These are phyloP conservation scores for Malachius bipustulatus DNA, from an alignment of 2,888 invertebrate genomes.

Conservation along the genomic window DNA sequence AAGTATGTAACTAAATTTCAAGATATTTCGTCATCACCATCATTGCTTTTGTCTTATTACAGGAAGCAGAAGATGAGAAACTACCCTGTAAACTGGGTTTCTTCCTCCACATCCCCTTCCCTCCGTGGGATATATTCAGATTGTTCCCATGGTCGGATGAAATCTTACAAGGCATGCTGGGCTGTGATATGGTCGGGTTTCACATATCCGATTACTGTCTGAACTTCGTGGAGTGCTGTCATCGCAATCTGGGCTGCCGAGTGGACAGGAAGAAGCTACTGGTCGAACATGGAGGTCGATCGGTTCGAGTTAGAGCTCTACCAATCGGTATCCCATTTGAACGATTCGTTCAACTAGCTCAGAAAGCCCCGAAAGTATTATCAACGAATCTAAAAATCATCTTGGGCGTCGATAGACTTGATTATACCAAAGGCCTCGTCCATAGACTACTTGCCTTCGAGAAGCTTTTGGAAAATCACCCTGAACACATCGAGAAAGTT, in stretches of 20 bases:
- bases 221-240: slow-evolving; percentile 86
- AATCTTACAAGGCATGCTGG: slow-evolving; percentile 81
- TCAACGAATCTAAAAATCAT: slow-evolving; percentile 69
- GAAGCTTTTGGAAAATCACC: slow-evolving; percentile 65
- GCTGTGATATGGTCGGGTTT: slow-evolving; percentile 88
- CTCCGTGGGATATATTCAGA: slow-evolving; percentile 86
- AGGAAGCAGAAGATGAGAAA: slow-evolving; percentile 64
- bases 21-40: not conserved
- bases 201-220: slow-evolving; percentile 84
- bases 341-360: slow-evolving; percentile 68
- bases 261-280: slow-evolving; percentile 78
- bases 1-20: slow-evolving; percentile 39
- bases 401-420: slow-evolving; percentile 77
- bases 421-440: slow-evolving; percentile 84
- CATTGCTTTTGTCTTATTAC: slow-evolving; percentile 20
- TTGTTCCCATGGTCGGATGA: slow-evolving; percentile 90
- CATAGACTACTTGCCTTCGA: slow-evolving; percentile 76
- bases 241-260: slow-evolving; percentile 73
- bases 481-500: slow-evolving; percentile 77
- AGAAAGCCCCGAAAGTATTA: slow-evolving; percentile 50
- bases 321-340: slow-evolving; percentile 87
- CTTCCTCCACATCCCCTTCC: slow-evolving; percentile 91
- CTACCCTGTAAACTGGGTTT: slow-evolving; percentile 75
- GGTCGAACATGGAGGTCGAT: slow-evolving; percentile 78
- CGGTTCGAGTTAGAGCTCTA: slow-evolving; percentile 69